These are phyloP conservation scores for Syngnathus typhle DNA, from an alignment of 2,113 vertebrate genomes.

Conservation along the genomic window DNA sequence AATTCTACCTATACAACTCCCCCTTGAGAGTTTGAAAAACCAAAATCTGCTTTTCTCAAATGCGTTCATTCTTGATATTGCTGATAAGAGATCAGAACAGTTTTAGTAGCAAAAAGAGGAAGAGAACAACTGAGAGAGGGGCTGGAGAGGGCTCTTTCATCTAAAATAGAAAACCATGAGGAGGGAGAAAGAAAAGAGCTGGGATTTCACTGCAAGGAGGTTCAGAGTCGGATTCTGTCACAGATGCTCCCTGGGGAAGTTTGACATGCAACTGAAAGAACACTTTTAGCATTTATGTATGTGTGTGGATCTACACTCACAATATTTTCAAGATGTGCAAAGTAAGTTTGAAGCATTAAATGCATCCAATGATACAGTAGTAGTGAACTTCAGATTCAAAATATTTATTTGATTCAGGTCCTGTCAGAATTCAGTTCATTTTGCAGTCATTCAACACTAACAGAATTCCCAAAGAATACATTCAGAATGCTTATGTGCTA, in stretches of 20 bases:
- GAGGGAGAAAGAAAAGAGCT: not conserved
- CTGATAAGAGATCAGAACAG: slow-evolving; percentile 31
- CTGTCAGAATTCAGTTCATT: not conserved
- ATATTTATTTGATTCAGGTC: not conserved
- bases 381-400: not conserved
- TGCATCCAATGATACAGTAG: not conserved
- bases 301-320: slow-evolving; percentile 3
- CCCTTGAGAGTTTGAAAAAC: slow-evolving; percentile 25
- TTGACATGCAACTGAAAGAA: slow-evolving; percentile 12
- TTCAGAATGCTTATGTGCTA: no score
- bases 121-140: not conserved
- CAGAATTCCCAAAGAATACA: no score
- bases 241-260: not conserved
- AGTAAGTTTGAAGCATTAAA: not conserved
- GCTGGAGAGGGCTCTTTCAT: slow-evolving; percentile 9
- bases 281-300: not conserved
- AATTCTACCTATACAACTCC: not conserved
- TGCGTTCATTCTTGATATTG: slow-evolving; percentile 24
- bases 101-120: not conserved
- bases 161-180: not conserved
- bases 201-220: not conserved
- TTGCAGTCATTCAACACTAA: not conserved
- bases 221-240: not conserved
- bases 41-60: slow-evolving; percentile 23
- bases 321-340: not conserved